Evolutionary conservation across 2,888 invertebrate species (phyloP), one percentile per base, ranked within the genome.

Genomic region (Creontiades dilutus): DNA sequence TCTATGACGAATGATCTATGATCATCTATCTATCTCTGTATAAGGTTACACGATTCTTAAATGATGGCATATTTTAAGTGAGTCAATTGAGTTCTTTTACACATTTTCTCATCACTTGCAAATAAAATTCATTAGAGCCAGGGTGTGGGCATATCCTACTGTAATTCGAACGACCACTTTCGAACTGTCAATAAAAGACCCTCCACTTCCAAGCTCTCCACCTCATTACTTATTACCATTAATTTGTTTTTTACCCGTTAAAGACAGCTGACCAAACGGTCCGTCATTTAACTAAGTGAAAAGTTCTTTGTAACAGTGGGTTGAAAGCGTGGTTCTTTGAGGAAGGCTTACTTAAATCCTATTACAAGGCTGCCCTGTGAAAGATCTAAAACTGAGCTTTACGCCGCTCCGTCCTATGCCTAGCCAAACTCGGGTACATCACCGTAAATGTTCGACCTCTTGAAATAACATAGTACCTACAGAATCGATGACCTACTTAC

Each of bases 231-330:
- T 19, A 68, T 68, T 68, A 68, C 68, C 68, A 68, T 68, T 68
- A 68, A 68, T 68, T 27, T 68, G 68, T 68, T 68, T 68, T 68
- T 68, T 23, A 12, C 23, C 27, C 11, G 12, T 19, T 27, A 23
- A 23, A 68, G 27, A 68, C 68, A 68, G 68, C 13, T 68, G 68
- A 68, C 68, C 11, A 27, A 68, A 9, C 61, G 68, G 68, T 68
- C 68, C 68, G 23, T 68, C 68, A 68, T 68, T 68, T 68, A 68
- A 68, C 68, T 68, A 68, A 68, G 68, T 68, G 68, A 23, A 68
- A 23, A 23, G 23, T 68, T 68, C 19, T 68, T 68, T 68, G 68
- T 68, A 27, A 23, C 27, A 68, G 23, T 68, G 68, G 68, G 68
- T 68, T 68, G 23, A 68, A 68, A 68, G 68, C 68, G 27, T 23